A percentile compares a stretch with the other conserved stretches of the same genome.
Conservation (phyloP, 2,113 vertebrate species). For the Ceuthmochares aereus region DNA sequence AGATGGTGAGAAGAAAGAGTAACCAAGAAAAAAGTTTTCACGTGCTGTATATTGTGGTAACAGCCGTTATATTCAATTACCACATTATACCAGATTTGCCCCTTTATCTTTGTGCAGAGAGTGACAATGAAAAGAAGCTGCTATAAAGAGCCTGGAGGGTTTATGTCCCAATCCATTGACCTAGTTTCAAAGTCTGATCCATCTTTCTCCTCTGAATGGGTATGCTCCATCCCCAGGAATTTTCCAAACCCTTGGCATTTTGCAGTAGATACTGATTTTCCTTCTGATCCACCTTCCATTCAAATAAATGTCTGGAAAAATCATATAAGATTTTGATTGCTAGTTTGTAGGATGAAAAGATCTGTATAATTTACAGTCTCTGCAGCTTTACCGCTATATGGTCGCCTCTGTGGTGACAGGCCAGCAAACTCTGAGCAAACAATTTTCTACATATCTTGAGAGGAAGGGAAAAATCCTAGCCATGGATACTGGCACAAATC, state of each 20-base stretch:
- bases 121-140: background rate
- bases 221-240: background rate
- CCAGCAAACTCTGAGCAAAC: background rate
- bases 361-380: background rate
- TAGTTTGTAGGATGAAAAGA: background rate
- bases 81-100: background rate
- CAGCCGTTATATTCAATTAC: background rate
- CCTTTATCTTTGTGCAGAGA: background rate
- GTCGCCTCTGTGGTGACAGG: background rate
- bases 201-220: background rate
- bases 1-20: background rate
- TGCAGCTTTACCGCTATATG: background rate
- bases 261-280: background rate
- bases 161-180: background rate
- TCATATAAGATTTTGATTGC: background rate
- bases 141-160: background rate
- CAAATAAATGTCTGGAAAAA: background rate
- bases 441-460: background rate
- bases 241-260: background rate
- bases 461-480: background rate
- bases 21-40: background rate
- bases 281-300: background rate
- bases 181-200: background rate
- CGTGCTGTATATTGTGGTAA: too few relatives aligned
- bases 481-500: constrained; percentile 5